phyloP scores from a whole-genome alignment of 2,113 vertebrate genomes.

The Craseonycteris thonglongyai region DNA sequence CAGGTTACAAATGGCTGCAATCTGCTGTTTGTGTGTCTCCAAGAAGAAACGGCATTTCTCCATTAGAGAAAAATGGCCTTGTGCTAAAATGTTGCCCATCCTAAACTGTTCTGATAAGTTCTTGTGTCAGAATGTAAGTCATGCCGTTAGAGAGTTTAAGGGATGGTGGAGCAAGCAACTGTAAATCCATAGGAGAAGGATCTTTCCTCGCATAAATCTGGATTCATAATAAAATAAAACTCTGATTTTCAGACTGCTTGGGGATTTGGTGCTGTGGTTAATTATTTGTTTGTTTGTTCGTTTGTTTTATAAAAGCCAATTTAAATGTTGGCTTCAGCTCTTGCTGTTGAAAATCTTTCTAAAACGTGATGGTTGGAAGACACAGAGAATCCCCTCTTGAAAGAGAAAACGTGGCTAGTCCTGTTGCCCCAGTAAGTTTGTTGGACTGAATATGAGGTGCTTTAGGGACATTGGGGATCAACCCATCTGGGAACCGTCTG shows the following conservation, averaged over 20 bases:
- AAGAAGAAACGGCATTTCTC: neutral
- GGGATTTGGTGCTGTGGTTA: neutral
- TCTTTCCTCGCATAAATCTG: neutral
- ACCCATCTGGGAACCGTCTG: neutral
- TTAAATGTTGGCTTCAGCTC: neutral
- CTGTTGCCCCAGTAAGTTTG: fast-evolving
- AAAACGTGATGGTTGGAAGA: neutral
- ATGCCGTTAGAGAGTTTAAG: neutral
- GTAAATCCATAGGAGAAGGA: neutral
- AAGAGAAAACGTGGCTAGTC: neutral
- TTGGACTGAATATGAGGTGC: fast-evolving
- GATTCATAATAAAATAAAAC: neutral
- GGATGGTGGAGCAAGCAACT: neutral
- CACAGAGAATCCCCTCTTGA: neutral
- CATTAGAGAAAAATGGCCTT: neutral
- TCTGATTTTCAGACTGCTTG: neutral
- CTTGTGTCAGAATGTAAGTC: neutral
- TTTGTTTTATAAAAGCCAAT: neutral
- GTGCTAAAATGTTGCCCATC: fast-evolving
- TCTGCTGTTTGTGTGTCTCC: neutral
- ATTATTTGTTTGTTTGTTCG: slow-evolving; percentile 21
- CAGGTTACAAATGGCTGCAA: fast-evolving
- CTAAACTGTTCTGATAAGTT: neutral
- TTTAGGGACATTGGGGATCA: neutral
- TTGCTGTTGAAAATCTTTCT: neutral